Evolutionary conservation across 2,797 vertebrate species (phyloP), one percentile per base, ranked within the genome.

Genomic region (Gadopsis bispinosus): DNA sequence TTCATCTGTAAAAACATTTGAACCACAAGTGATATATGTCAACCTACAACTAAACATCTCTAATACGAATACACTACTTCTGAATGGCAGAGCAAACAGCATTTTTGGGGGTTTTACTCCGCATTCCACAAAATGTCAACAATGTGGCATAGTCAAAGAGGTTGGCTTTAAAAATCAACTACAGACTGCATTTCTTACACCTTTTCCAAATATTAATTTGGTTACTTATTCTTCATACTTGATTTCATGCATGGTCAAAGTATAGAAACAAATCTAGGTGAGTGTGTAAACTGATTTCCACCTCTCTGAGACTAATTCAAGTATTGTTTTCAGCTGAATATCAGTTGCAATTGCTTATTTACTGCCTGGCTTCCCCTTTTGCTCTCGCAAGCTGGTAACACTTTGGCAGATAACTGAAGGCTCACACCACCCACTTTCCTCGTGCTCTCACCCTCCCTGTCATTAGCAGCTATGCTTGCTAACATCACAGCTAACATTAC

Each of bases 401-500:
- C 81, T 72, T 59, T 86, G 80, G 83, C 80, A 86, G 77, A 87
- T 59, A 76, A 81, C 75, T 80, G 84, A 85, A 78, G 70, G 70
- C 89, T 92, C 88, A 91, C 91, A 93, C 88, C 88, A 79, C 92
- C 90, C 90, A 90, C 91, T 69, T 76, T 75, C 89, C 85, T 88
- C 80, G 69, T 88, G 75, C 84, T 91, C 83, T 82, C 89, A 72
- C 81, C 87, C 66, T 86, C 83, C 73, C 73, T 50, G 80, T 86
- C 80, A 79, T 86, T 84, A 89, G 80, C 84, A 67, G 81, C 81
- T 69, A 70, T 7, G 80, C 78, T 78, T 66, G 77, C 84, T 87
- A 85, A 66, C 89, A 87, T 90, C 87, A 81, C 90, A 92, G 90
- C 87, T 92, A 90, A 83, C 83, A 91, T 93, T 93, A 93, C 89